Conservation (phyloP, 2,113 vertebrate species). For the Fukomys damarensis region DNA sequence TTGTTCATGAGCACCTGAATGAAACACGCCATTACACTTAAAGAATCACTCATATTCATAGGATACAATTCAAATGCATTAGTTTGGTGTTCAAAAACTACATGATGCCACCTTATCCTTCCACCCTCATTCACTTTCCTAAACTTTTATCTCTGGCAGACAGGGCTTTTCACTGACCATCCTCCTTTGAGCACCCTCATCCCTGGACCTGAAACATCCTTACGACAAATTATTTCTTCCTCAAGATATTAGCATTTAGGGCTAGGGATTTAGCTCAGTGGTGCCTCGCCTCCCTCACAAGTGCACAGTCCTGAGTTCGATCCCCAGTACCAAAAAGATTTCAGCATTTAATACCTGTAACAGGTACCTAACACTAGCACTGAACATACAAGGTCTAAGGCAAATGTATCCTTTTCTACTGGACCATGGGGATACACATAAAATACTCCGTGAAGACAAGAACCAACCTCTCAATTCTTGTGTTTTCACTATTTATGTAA, state of each 20-base stretch:
- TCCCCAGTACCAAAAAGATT: too few species aligned
- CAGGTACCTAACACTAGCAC: not conserved
- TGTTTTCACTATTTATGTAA: slow-evolving; percentile 47
- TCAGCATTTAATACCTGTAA: not conserved
- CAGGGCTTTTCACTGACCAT: not conserved
- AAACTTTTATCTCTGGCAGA: slow-evolving; percentile 20
- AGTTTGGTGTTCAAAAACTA: not conserved
- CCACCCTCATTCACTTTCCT: slow-evolving; percentile 3
- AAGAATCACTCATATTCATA: not conserved
- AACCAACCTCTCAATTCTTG: slow-evolving; percentile 30
- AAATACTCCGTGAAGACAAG: slow-evolving; percentile 11
- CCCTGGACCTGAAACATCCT: not conserved
- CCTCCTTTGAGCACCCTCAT: not conserved
- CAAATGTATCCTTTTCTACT: slow-evolving; percentile 16
- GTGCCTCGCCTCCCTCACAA: too few species aligned
- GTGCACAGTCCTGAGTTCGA: too few species aligned
- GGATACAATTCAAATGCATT: slow-evolving; percentile 37
- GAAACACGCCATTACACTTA: not conserved
- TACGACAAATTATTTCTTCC: not conserved
- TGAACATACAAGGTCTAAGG: not conserved
- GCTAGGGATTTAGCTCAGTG: too few species aligned
- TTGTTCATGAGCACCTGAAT: not conserved
- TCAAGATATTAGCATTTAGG: slow-evolving; percentile 9
- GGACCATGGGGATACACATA: not conserved
- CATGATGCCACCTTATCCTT: not conserved